These are phyloP conservation scores for Melanogrammus aeglefinus DNA, from an alignment of 2,797 vertebrate species.

Conservation along the genomic window DNA sequence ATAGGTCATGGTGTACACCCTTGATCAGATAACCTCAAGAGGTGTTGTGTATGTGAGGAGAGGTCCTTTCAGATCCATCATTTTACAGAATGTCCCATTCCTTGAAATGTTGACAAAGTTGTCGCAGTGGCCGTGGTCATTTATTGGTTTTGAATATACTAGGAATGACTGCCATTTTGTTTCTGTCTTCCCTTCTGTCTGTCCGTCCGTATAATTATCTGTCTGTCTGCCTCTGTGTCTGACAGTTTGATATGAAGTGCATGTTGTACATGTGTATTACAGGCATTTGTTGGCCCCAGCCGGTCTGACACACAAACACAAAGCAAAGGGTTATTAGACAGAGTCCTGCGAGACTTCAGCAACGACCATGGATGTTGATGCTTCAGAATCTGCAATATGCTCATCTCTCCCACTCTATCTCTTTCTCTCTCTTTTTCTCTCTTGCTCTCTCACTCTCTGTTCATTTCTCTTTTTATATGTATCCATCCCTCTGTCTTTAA, in stretches of 20 bases:
- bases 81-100: background rate
- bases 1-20: background rate
- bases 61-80: background rate
- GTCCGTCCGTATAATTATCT: background rate
- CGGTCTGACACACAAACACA: background rate
- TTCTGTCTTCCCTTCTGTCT: background rate
- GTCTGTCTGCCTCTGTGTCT: conserved; percentile 5
- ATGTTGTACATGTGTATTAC: background rate
- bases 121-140: background rate
- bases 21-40: background rate
- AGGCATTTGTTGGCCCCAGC: background rate
- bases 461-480: background rate
- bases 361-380: background rate
- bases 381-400: background rate
- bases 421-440: background rate
- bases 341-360: background rate
- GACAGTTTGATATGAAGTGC: background rate
- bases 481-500: background rate
- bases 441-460: no score
- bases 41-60: background rate
- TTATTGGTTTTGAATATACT: background rate
- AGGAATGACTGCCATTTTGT: background rate
- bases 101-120: background rate
- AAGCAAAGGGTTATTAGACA: conserved; percentile 2
- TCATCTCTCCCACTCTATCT: background rate